These are phyloP conservation scores for Icerya purchasi DNA, from an alignment of 2,888 invertebrate species.

Conservation along the genomic window DNA sequence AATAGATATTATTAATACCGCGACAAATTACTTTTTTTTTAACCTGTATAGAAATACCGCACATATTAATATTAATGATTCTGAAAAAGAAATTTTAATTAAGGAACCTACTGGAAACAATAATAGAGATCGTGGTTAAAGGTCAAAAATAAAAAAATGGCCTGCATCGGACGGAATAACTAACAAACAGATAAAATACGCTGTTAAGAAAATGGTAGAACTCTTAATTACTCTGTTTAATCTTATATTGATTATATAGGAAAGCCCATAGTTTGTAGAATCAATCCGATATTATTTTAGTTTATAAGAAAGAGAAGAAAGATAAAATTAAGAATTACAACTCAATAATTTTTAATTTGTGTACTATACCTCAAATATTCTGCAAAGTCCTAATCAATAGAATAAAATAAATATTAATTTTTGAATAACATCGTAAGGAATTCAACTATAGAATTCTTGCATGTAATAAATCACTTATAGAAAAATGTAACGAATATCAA, in stretches of 20 bases:
- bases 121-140: too few species aligned
- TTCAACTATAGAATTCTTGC: too few species aligned
- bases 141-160: constrained; percentile 8
- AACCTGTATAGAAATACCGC: too few species aligned
- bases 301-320: constrained; percentile 12
- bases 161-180: constrained; percentile 4
- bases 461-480: too few species aligned
- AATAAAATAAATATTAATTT: neutral
- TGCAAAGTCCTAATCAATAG: constrained; percentile 3
- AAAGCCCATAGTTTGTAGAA: constrained; percentile 5
- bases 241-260: constrained; percentile 1
- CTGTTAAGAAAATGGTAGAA: neutral
- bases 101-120: too few species aligned
- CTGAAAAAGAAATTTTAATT: too few species aligned
- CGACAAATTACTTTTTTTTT: too few species aligned
- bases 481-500: constrained; percentile 5
- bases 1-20: too few species aligned
- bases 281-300: constrained; percentile 1
- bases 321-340: constrained; percentile 6
- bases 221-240: constrained; percentile 2
- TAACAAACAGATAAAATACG: constrained; percentile 6
- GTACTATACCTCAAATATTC: constrained; percentile 3
- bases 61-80: too few species aligned
- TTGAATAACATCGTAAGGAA: too few species aligned
- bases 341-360: constrained; percentile 9